phyloP scores from a whole-genome alignment of 92 coral and sea anemone species.

The Plumapathes pennacea region DNA sequence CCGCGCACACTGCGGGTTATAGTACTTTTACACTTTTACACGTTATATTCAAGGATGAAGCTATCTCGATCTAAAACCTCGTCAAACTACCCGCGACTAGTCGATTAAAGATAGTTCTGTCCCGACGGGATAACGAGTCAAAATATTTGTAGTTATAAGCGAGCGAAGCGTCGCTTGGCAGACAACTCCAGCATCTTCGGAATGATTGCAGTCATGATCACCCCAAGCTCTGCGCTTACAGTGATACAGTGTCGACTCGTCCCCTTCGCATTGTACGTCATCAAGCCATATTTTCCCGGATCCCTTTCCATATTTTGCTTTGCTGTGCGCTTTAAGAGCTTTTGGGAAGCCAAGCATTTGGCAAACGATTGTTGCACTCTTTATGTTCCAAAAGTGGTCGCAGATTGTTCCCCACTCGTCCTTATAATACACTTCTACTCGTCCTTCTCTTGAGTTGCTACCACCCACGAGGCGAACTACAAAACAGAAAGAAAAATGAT shows the following conservation, averaged over 20 bases:
- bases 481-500: no score
- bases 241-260: conserved; percentile 4
- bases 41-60: no score
- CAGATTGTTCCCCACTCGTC: conserved; percentile 46
- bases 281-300: conserved; percentile 35
- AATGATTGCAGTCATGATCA: conserved; percentile 20
- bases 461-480: conserved; percentile 18
- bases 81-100: no score
- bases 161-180: no score
- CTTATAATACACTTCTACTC: conserved; percentile 24
- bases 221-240: conserved; percentile 25
- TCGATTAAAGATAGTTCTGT: no score
- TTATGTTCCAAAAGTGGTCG: conserved; percentile 11
- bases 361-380: conserved; percentile 18
- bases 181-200: conserved; percentile 20
- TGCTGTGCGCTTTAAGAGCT: not conserved
- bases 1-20: no score
- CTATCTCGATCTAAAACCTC: no score
- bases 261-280: conserved; percentile 20
- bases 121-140: no score
- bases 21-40: no score
- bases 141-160: no score
- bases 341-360: conserved; percentile 20
- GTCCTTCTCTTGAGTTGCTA: conserved; percentile 4
- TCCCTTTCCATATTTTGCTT: conserved; percentile 7